Evolutionary conservation across 2,888 invertebrate genomes (phyloP).

Genomic region (Eupelmus urozonus): DNA sequence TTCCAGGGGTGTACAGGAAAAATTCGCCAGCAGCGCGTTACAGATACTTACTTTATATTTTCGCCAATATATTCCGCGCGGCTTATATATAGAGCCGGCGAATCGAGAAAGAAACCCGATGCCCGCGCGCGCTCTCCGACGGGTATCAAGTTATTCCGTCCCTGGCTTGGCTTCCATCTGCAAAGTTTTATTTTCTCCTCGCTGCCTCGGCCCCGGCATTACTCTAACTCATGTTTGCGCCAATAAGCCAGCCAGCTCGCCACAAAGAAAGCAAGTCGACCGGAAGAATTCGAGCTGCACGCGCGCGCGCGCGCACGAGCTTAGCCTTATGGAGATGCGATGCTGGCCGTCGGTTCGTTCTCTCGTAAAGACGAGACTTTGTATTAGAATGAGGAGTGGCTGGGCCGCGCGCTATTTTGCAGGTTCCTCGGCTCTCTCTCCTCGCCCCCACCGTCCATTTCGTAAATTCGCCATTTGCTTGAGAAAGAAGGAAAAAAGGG

Average conservation of each 20-base stretch:
- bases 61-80: constrained; percentile 45
- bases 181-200: constrained; percentile 27
- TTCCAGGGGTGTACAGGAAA: constrained; percentile 18
- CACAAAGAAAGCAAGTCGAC: constrained; percentile 56
- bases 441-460: constrained; percentile 36
- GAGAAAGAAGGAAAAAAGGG: constrained; percentile 18
- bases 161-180: neutral
- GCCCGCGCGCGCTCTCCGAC: too few species aligned
- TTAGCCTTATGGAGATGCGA: constrained; percentile 55
- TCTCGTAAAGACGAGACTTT: constrained; percentile 60
- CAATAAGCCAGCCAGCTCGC: constrained; percentile 63
- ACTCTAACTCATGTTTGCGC: constrained; percentile 71
- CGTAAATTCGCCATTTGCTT: constrained; percentile 48
- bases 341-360: constrained; percentile 47
- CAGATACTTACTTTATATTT: constrained; percentile 55
- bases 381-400: constrained; percentile 58
- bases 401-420: constrained; percentile 27
- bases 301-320: too few species aligned
- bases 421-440: constrained; percentile 36
- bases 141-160: constrained; percentile 54
- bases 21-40: constrained; percentile 26
- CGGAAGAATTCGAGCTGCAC: constrained; percentile 55
- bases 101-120: constrained; percentile 51
- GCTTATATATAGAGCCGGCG: constrained; percentile 12
- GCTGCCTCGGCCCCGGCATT: constrained; percentile 46